phyloP scores from a whole-genome alignment of 2,888 invertebrate species.

The Nephrotoma guestfalica region DNA sequence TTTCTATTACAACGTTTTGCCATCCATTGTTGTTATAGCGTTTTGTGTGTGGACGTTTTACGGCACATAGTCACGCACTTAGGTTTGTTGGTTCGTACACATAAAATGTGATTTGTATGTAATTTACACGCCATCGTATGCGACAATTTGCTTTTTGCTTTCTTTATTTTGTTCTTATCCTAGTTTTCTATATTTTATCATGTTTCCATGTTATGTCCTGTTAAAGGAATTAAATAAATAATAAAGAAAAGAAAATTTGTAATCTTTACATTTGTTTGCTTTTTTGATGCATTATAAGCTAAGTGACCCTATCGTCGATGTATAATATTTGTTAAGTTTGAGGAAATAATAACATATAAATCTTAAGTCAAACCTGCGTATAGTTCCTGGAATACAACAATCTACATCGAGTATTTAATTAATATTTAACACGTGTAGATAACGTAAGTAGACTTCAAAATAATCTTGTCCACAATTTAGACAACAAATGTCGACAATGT shows the following conservation, averaged over 20 bases:
- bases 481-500: too few species aligned
- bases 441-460: too few species aligned
- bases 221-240: not conserved
- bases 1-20: not conserved
- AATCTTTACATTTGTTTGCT: not conserved
- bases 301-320: too few species aligned
- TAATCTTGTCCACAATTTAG: too few species aligned
- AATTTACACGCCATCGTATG: slow-evolving; percentile 2
- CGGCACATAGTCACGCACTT: not conserved
- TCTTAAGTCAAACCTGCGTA: too few species aligned
- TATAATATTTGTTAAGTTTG: too few species aligned
- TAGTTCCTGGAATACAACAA: too few species aligned
- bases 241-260: not conserved
- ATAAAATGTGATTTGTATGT: slow-evolving; percentile 2
- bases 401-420: too few species aligned
- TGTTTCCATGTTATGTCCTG: not conserved
- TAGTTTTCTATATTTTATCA: not conserved
- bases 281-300: too few species aligned
- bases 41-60: not conserved
- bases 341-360: too few species aligned
- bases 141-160: not conserved
- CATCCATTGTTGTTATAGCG: not conserved
- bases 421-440: too few species aligned
- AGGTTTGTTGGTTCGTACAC: not conserved
- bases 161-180: not conserved